A percentile compares a stretch with the other conserved stretches of the same genome.
Conservation (phyloP, 2,797 vertebrate species). For the Tapera naevia region DNA sequence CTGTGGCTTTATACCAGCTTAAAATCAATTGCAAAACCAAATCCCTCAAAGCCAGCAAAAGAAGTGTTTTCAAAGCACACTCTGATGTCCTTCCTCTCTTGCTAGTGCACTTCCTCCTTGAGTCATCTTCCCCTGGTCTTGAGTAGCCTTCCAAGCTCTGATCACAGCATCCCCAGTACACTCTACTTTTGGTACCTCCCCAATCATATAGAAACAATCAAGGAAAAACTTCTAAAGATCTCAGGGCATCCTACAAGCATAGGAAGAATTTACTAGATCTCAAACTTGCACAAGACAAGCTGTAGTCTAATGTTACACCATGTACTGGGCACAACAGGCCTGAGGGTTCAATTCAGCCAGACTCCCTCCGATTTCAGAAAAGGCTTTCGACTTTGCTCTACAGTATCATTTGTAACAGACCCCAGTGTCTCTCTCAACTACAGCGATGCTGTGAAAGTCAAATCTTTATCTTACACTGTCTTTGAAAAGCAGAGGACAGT, state of each 20-base stretch:
- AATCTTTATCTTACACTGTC: not conserved
- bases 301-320: not conserved
- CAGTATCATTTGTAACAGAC: not conserved
- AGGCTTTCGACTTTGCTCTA: not conserved
- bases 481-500: not conserved
- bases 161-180: not conserved
- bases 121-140: not conserved
- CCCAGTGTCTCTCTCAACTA: not conserved
- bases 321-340: accelerated
- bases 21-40: not conserved
- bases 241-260: not conserved
- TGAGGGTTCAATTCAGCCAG: not conserved
- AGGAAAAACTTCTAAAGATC: not conserved
- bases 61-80: not conserved
- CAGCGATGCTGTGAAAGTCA: not conserved
- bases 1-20: not conserved
- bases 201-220: not conserved
- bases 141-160: not conserved
- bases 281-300: not conserved
- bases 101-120: accelerated
- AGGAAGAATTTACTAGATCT: not conserved
- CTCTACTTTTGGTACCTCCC: not conserved
- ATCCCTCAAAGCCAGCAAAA: not conserved
- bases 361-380: not conserved
- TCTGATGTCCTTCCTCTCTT: not conserved